Evolutionary conservation across 2,797 vertebrate species (phyloP).

Genomic region (Chromis chromis): DNA sequence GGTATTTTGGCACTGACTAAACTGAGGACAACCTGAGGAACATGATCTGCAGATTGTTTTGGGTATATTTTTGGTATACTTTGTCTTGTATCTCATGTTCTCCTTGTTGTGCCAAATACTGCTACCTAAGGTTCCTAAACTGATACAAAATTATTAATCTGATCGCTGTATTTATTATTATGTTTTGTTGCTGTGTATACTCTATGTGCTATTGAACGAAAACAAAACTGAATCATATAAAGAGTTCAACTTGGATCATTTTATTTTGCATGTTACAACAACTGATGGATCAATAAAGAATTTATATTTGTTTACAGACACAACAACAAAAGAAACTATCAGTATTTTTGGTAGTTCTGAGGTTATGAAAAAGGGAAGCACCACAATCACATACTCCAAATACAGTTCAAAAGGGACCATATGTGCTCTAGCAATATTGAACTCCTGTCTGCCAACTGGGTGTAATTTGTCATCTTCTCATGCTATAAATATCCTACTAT

Average conservation of each 20-base stretch:
- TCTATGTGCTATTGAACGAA: slow-evolving; percentile 29
- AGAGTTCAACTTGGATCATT: slow-evolving; percentile 63
- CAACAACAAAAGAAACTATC: slow-evolving; percentile 46
- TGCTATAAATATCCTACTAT: slow-evolving; percentile 54
- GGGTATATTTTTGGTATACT: slow-evolving; percentile 48
- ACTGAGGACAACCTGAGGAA: slow-evolving; percentile 56
- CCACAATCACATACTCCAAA: slow-evolving; percentile 60
- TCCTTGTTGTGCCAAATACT: slow-evolving; percentile 72
- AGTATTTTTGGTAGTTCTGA: slow-evolving; percentile 44
- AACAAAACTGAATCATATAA: slow-evolving; percentile 23
- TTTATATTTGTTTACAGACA: slow-evolving; percentile 78
- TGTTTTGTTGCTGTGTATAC: slow-evolving; percentile 49
- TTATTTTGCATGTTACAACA: slow-evolving; percentile 79
- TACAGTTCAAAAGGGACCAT: slow-evolving; percentile 43
- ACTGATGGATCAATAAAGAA: slow-evolving; percentile 73
- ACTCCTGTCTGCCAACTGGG: slow-evolving; percentile 25
- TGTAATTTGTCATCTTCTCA: slow-evolving; percentile 33
- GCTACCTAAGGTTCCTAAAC: slow-evolving; percentile 42
- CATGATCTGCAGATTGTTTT: slow-evolving; percentile 41
- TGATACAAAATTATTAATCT: slow-evolving; percentile 17
- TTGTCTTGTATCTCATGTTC: slow-evolving; percentile 53
- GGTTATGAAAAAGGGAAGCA: slow-evolving; percentile 39
- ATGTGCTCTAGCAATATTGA: slow-evolving; percentile 37
- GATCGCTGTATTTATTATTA: slow-evolving; percentile 59
- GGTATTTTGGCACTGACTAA: slow-evolving; percentile 96